Base-by-base conservation (phyloP, 2,888 invertebrate genomes). In the Hipparchia semele region DNA sequence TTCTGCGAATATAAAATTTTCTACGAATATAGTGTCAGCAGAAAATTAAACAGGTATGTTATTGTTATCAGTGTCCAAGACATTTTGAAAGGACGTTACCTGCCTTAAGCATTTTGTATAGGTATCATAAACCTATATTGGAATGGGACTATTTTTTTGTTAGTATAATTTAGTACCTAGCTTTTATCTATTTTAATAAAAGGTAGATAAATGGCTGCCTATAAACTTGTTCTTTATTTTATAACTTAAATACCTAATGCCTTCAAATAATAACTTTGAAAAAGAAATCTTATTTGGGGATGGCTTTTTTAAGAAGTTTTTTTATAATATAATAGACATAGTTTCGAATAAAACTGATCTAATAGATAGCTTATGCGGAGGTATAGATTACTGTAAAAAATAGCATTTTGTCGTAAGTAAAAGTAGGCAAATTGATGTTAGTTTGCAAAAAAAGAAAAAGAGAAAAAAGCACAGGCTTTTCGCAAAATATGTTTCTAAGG, bases 361-460 rank as follows among this genome's bases (percentile, higher is more conserved):
- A 13, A 13, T 23, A 56, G 13, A 7, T 23, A 56, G 13, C 58
- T 23, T 58, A 23, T 56, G 56, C 56, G 12, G 10, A 10, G 53
- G 23, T 23, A 10, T 12, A 53, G 53, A 53, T 12, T 39, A 60
- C 60, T 60, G 39, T 45, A 60, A 39, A 45, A 60, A 60, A 45
- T 60, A 60, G 12, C 39, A 45, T 1, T 60, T 60, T 60, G 12
- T 8, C 39, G 12, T 2, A 4, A 64, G 64, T 13, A 51, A 64
- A 51, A 51, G 49, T 64, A 61, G 9, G 9, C n/a, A 13, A n/a
- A 60, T 12, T 39, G 51, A 51, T 49, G 64, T 64, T 13, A 51
- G 9, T 51, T 64, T 9, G 49, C 51, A 51, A 23, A 51, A 64
- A 64, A 49, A 49, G 23, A 64, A 64, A 64, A 64, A 64, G 64